phyloP scores from a whole-genome alignment of 2,113 vertebrate genomes.

The Neolamprologus devosi region DNA sequence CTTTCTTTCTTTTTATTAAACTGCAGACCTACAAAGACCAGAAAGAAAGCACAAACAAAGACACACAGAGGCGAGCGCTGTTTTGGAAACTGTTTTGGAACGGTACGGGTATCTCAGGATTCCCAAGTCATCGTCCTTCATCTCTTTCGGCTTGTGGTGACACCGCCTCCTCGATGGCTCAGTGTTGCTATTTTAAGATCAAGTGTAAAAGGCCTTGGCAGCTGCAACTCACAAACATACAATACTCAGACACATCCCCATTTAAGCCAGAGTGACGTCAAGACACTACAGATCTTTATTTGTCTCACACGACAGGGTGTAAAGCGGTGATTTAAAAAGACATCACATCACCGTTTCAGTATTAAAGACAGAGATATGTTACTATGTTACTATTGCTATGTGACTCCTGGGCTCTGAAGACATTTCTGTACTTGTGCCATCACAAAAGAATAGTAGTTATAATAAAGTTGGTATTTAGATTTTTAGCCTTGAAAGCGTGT shows the following conservation, averaged over 20 bases:
- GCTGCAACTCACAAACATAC: neutral
- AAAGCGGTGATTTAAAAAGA: neutral
- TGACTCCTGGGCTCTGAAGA: neutral
- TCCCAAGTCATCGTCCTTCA: neutral
- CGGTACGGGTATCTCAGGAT: conserved; percentile 9
- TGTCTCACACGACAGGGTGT: neutral
- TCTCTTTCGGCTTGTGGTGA: neutral
- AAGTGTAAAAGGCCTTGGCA: conserved; percentile 29
- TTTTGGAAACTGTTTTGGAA: neutral
- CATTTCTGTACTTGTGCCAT: neutral
- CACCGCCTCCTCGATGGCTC: neutral
- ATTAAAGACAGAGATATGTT: neutral
- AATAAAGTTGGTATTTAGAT: neutral
- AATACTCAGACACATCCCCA: neutral
- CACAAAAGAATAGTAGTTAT: neutral
- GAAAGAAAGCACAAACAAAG: neutral
- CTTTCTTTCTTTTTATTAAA: neutral
- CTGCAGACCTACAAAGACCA: neutral
- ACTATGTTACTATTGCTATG: neutral
- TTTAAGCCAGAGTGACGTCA: neutral
- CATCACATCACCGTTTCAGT: neutral
- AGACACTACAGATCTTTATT: neutral
- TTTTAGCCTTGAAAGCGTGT: neutral
- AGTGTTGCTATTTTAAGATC: conserved; percentile 14
- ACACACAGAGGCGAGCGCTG: neutral